Base-by-base conservation (phyloP, 2,888 invertebrate genomes). In the Parapristionchus giblindavisi region DNA sequence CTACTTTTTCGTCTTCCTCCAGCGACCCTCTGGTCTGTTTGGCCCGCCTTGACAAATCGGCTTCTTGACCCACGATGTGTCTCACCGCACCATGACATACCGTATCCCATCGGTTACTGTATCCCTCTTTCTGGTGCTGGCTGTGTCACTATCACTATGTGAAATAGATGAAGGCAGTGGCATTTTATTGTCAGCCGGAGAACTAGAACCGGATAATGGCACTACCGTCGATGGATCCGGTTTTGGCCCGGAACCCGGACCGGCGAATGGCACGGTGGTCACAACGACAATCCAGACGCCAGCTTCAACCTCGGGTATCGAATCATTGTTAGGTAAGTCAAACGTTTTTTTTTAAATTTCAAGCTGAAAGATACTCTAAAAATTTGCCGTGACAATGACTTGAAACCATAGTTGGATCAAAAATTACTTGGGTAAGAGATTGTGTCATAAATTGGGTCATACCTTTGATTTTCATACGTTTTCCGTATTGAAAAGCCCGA, bases 31-130 rank as follows among this genome's bases (percentile, higher is more conserved):
- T 43, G 17, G 43, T 32, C 5, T 34, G 21, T 14, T 32, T 56
- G 56, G 27, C 14, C 11, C 3, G 63, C 17, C n/a, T 8, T 14
- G 21, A 36, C 8, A 17, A 63, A 40, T 24, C 63, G 40, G 17
- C 63, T 0, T 14, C 5, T 27, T 6, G 63, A 63, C 63, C 63
- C 63, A 63, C 27, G 38, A 63, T 63, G 63, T 40, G 40, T n/a
- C n/a, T n/a, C n/a, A n/a, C n/a, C 29, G 40, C 63, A 11, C 14
- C 21, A 63, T 63, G 63, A 40, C 38, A 38, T 63, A 60, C 60
- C 60, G 60, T 60, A 60, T 21, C 36, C 60, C 27, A 2, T 14
- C 34, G 11, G 11, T 27, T 17, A 40, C 40, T 29, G 63, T 63
- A 24, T 24, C 14, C 27, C 1, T 29, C 17, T 17, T 14, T 0